Base-by-base conservation (phyloP, 1,140 invertebrate species). In the Eueides isabella region DNA sequence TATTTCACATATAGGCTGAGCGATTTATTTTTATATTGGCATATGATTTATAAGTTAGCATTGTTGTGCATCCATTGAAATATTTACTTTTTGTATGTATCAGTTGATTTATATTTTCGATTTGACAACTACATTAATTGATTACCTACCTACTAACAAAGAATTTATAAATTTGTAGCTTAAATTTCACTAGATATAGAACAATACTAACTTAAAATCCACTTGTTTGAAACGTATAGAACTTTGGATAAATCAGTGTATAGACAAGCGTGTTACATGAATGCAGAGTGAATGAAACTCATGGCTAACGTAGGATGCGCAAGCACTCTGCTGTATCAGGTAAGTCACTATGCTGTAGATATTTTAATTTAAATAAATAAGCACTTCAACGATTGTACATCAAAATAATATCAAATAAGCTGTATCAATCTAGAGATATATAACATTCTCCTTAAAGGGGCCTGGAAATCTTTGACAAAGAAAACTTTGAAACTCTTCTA, bases 1-100 rank as follows among this genome's bases (percentile, higher is more conserved):
- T 91, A 91, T 92, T 92, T 91, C 90, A 90, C 90, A 91, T 92
- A 85, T 83, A 86, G 88, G 81, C 79, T 86, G 85, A 87, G 80
- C 90, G 89, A 91, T 90, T 90, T 91, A 91, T 92, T 92, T 91
- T 90, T 89, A 82, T 88, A 55, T 55, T 26, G 48, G 23, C 48
- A 26, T 55, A 92, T 92, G 87, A 93, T 92, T 92, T 90, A 92
- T 91, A 77, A 77, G 78, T 67, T 77, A 67, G 72, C 76, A 75
- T 74, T 80, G 84, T 85, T 80, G 81, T 87, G 81, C 80, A 72
- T 84, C 77, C 76, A 72, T 78, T 72, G 55, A 61, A 16, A 35
- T 41, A 71, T 61, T 64, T 41, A 26, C 44, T 65, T 71, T 63
- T 71, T 71, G 62, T 28, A 14, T 55, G 19, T 9, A 26, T 14